Conservation (phyloP, 2,797 vertebrate genomes). For the Lutjanus campechanus region DNA sequence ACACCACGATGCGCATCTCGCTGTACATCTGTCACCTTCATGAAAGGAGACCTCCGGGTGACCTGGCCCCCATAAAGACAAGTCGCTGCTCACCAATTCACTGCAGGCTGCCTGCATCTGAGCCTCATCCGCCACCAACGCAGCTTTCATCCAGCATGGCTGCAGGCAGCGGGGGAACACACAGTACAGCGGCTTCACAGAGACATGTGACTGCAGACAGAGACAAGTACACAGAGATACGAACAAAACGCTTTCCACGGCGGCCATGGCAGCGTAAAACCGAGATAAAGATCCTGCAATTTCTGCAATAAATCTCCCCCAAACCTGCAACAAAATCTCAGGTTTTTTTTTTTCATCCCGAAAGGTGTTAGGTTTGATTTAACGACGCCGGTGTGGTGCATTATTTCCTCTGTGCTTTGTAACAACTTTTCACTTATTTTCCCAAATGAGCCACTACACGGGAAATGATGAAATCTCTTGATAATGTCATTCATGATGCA, state of each 20-base stretch:
- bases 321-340: conserved; percentile 45
- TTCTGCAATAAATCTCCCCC: conserved; percentile 54
- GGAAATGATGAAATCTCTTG: conserved; percentile 60
- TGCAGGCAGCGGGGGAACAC: conserved; percentile 57
- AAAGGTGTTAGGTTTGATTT: conserved; percentile 42
- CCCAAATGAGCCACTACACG: conserved; percentile 54
- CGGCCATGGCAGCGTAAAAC: conserved; percentile 38
- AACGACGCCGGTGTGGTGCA: conserved; percentile 37
- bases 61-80: conserved; percentile 71
- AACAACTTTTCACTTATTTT: conserved; percentile 47
- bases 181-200: conserved; percentile 50
- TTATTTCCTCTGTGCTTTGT: conserved; percentile 46
- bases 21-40: conserved; percentile 68
- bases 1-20: conserved; percentile 30
- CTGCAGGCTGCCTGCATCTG: conserved; percentile 53
- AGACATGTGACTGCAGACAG: conserved; percentile 55
- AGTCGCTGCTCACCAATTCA: conserved; percentile 50
- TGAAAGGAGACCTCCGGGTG: conserved; percentile 71
- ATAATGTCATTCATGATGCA: conserved; percentile 47
- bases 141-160: conserved; percentile 69
- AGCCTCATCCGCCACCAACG: conserved; percentile 58
- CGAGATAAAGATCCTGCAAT: conserved; percentile 66
- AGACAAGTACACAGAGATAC: conserved; percentile 51
- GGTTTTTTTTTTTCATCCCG: conserved; percentile 20
- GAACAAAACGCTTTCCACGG: conserved; percentile 36